Percentiles rank a stretch among this genome's conserved stretches.
phyloP scores from a whole-genome alignment of 2,113 vertebrate genomes.

The Eubucco bourcierii region DNA sequence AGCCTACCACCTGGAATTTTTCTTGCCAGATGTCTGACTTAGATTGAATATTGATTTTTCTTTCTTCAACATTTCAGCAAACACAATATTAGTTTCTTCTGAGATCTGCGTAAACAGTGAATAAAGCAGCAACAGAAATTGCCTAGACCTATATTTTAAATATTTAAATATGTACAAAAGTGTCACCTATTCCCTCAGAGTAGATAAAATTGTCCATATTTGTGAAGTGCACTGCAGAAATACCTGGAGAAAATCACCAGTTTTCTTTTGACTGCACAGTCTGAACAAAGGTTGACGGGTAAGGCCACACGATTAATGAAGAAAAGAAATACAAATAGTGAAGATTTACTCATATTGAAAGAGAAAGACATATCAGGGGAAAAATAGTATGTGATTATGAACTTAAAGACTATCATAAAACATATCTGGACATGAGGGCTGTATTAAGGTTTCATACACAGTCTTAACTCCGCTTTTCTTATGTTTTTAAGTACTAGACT shows the following conservation, averaged over 20 bases:
- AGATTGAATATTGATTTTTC: slow-evolving; percentile 45
- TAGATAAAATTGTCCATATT: background rate
- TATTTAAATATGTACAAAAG: background rate
- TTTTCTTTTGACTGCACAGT: background rate
- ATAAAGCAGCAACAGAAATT: background rate
- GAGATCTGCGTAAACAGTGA: background rate
- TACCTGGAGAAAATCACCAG: background rate
- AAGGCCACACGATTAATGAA: background rate
- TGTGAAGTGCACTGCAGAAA: background rate
- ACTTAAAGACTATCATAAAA: background rate
- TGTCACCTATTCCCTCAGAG: background rate
- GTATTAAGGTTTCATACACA: background rate
- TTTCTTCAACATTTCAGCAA: background rate
- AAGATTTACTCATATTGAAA: background rate
- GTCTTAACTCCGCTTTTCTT: background rate
- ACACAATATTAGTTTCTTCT: background rate
- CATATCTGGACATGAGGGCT: fast-evolving
- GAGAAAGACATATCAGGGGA: background rate
- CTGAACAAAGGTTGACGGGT: background rate
- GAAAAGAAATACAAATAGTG: background rate
- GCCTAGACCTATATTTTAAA: background rate
- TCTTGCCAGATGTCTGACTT: slow-evolving; percentile 7
- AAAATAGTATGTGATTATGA: background rate
- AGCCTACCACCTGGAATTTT: slow-evolving; percentile 23
- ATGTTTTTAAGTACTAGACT: background rate